Conservation (phyloP, 2,888 invertebrate genomes). For the Parelbella ahira region DNA sequence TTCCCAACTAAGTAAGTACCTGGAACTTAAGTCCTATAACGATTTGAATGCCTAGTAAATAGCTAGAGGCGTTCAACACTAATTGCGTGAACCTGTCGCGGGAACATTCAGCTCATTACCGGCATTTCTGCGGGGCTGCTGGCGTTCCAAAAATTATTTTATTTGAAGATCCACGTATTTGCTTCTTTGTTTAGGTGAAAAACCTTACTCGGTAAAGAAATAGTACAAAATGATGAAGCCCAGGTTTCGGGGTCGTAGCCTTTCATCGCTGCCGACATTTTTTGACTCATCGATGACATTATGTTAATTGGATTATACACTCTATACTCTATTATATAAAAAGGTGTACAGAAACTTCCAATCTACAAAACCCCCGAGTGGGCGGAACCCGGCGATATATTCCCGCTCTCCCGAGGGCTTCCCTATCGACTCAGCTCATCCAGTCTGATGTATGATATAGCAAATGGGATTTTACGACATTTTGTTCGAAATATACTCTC, state of each 20-base stretch:
- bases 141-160: too few species aligned
- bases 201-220: too few species aligned
- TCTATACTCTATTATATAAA: neutral
- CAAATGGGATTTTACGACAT: constrained; percentile 24
- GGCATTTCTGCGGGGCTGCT: too few species aligned
- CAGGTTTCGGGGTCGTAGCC: too few species aligned
- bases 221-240: too few species aligned
- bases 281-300: too few species aligned
- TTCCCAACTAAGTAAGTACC: too few species aligned
- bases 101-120: neutral
- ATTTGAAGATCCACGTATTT: too few species aligned
- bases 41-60: constrained; percentile 13
- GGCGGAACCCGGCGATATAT: constrained; percentile 10
- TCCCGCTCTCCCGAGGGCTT: constrained; percentile 13
- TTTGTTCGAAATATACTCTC: constrained; percentile 13
- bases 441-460: constrained; percentile 21
- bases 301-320: too few species aligned
- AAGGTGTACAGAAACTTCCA: constrained; percentile 9
- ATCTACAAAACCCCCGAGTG: constrained; percentile 8
- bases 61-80: constrained; percentile 3
- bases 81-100: constrained; percentile 9
- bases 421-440: constrained; percentile 15
- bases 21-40: too few species aligned
- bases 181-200: too few species aligned
- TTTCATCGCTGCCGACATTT: too few species aligned